Evolutionary conservation across 2,797 vertebrate species (phyloP), one percentile per base, ranked within the genome.

Genomic region (Miichthys miiuy): DNA sequence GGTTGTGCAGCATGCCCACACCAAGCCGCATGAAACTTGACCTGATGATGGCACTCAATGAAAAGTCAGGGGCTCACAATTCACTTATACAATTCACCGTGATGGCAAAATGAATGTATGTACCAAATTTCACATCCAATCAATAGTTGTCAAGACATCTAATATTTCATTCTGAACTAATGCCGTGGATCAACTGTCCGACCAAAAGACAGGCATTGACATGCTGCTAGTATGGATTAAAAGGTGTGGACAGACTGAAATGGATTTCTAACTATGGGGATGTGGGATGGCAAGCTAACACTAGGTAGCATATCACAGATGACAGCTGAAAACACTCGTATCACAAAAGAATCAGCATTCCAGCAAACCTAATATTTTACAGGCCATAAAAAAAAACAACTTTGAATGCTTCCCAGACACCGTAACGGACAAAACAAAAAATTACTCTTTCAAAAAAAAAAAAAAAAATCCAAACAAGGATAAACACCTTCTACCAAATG

Each of bases 261-360:
- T 56, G 21, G 56, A 60, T 67, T 52, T 66, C 42, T 50, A 48
- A 63, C 55, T 60, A 44, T 14, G 64, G 66, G 58, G 67, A 67
- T 75, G 64, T 61, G 14, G 71, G n/a, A 42, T 51, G 63, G 72
- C 48, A 23, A 48, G 42, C 62, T 25, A 63, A 72, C 68, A 46
- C 21, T 14, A 50, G 52, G 64, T 72, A 61, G 23, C 68, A 44
- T 20, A 48, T 81, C 64, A 58, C 50, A 78, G 72, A 72, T 77
- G 85, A 80, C 81, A 75, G 65, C 76, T 74, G 79, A 81, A 82
- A 87, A 88, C 71, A 54, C 63, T 72, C 63, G 62, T 55, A 76
- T 79, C 61, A 61, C 60, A 30, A 46, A 72, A 25, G 38, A 83
- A 79, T 77, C 78, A 56, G 46, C 52, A 61, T 83, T 50, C 21